Evolutionary conservation across 1,140 invertebrate species (phyloP).

Genomic region (Drosophila oshimai): DNA sequence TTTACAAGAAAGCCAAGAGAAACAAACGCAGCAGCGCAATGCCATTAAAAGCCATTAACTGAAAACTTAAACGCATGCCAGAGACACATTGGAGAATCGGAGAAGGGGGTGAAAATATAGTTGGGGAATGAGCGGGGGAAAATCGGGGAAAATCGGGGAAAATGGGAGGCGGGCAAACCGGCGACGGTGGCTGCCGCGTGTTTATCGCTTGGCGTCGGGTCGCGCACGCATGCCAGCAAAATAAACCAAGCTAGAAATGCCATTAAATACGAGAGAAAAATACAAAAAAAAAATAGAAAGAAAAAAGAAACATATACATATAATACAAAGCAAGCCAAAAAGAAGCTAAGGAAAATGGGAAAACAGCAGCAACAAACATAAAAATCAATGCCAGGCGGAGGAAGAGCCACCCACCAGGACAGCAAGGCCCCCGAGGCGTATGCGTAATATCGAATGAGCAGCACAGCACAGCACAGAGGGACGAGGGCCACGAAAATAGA

Average conservation of each 20-base stretch:
- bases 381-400: slow-evolving; percentile 69
- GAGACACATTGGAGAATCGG: slow-evolving; percentile 44
- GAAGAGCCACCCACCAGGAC: slow-evolving; percentile 57
- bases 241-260: slow-evolving; percentile 77
- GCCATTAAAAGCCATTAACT: slow-evolving; percentile 81
- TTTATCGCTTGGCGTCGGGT: slow-evolving; percentile 71
- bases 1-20: slow-evolving; percentile 47
- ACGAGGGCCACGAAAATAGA: background rate
- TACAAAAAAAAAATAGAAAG: slow-evolving; percentile 14
- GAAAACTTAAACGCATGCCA: slow-evolving; percentile 80
- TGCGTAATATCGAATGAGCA: slow-evolving; percentile 61
- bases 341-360: background rate
- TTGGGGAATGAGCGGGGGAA: background rate
- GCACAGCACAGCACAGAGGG: too few species aligned
- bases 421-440: slow-evolving; percentile 45
- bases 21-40: slow-evolving; percentile 31
- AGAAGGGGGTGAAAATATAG: background rate
- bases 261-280: slow-evolving; percentile 68
- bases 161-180: slow-evolving; percentile 14
- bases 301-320: slow-evolving; percentile 27
- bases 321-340: slow-evolving; percentile 56
- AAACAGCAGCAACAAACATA: slow-evolving; percentile 43
- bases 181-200: slow-evolving; percentile 55
- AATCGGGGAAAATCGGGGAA: background rate
- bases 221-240: slow-evolving; percentile 76